Conservation (phyloP, 1,140 invertebrate species). For the Mactra quadrangularis region DNA sequence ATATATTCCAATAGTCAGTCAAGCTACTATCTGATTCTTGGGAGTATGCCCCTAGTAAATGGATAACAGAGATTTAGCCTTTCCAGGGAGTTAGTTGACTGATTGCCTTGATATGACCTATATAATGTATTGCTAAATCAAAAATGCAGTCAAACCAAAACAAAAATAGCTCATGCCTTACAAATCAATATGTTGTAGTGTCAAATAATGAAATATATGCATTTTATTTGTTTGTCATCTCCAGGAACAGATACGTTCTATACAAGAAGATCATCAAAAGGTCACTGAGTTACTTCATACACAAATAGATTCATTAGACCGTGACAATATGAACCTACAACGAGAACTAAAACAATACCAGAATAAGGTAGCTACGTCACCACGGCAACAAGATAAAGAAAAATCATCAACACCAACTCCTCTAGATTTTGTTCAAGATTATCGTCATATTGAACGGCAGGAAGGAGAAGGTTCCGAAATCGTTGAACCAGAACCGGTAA, state of each 20-base stretch:
- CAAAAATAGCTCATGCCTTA: no score
- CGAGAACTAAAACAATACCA: constrained; percentile 74
- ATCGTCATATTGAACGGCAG: constrained; percentile 80
- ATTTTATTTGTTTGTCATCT: no score
- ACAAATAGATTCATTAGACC: constrained; percentile 80
- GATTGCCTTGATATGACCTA: no score
- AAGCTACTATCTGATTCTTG: no score
- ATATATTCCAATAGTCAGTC: no score
- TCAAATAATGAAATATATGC: no score
- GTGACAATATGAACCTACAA: constrained; percentile 78
- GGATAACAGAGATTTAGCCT: no score
- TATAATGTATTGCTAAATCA: no score
- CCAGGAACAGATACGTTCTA: constrained; percentile 79
- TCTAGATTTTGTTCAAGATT: constrained; percentile 65
- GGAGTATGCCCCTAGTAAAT: no score
- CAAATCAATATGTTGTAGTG: no score
- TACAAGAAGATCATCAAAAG: constrained; percentile 78
- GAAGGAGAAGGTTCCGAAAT: constrained; percentile 83
- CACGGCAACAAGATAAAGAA: constrained; percentile 65
- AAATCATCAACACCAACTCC: constrained; percentile 63
- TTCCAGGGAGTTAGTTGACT: no score
- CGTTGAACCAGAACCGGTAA: constrained; percentile 77
- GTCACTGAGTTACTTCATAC: constrained; percentile 76
- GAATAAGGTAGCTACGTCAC: constrained; percentile 29
- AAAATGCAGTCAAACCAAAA: no score